Evolutionary conservation across 2,797 vertebrate species (phyloP).

Genomic region (Tympanoctomys barrerae): DNA sequence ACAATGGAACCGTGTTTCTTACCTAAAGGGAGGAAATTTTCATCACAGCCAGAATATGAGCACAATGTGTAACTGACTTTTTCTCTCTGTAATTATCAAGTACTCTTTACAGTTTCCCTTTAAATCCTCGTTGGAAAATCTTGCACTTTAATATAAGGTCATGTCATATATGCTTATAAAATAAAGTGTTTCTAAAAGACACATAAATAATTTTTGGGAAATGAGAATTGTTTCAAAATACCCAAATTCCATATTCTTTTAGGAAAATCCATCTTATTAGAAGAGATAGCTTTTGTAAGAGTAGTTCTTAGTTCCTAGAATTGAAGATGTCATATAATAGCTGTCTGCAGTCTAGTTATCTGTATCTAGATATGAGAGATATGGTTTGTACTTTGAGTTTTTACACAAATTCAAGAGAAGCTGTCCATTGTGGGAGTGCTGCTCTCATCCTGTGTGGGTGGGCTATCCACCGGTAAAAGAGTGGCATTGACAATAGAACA

Average conservation of each 20-base stretch:
- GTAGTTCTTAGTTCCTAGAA: not conserved
- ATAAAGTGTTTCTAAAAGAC: not conserved
- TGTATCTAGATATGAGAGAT: not conserved
- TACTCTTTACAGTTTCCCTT: conserved; percentile 51
- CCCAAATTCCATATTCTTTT: not conserved
- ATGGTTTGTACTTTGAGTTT: conserved; percentile 35
- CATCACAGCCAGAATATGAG: not conserved
- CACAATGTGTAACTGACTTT: not conserved
- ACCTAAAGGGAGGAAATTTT: conserved; percentile 47
- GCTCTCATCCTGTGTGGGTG: not conserved
- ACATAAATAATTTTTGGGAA: conserved; percentile 34
- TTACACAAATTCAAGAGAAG: conserved; percentile 41
- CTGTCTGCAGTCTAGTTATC: not conserved
- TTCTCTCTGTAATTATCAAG: conserved; percentile 55
- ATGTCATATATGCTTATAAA: conserved; percentile 6
- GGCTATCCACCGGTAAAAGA: not conserved
- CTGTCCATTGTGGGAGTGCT: conserved; percentile 21
- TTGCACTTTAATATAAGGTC: conserved; percentile 29
- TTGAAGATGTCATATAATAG: not conserved
- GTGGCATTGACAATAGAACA: not conserved
- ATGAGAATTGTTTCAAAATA: conserved; percentile 27
- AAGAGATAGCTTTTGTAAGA: not conserved
- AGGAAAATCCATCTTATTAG: not conserved
- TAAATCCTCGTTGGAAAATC: conserved; percentile 55
- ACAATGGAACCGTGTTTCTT: conserved; percentile 45